phyloP scores from a whole-genome alignment of 2,797 vertebrate species.

The Oceanodroma leucorhoa region DNA sequence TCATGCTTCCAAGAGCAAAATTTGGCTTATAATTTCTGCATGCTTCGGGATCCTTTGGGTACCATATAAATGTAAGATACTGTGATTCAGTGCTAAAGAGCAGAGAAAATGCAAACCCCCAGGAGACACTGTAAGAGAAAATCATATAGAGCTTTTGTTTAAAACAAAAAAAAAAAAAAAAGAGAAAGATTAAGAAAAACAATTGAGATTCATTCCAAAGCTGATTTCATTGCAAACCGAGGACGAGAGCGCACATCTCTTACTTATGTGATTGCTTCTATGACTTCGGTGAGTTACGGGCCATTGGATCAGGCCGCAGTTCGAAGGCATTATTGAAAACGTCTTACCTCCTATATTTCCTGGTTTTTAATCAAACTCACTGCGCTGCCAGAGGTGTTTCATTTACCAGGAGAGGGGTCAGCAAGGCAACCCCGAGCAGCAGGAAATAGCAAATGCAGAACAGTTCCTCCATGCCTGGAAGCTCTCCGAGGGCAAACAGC shows the following conservation, averaged over 20 bases:
- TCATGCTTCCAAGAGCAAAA: constrained; percentile 58
- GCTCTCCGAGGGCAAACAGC: background rate
- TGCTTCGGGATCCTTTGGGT: constrained; percentile 44
- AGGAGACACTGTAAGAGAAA: constrained; percentile 5
- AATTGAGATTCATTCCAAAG: constrained; percentile 1
- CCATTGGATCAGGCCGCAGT: background rate
- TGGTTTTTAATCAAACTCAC: constrained; percentile 63
- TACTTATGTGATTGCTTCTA: fast-evolving
- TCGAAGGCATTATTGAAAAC: constrained; percentile 9
- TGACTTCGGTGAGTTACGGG: background rate
- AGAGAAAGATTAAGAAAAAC: background rate
- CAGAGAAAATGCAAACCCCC: constrained; percentile 35
- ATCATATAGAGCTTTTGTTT: background rate
- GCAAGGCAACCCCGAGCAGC: constrained; percentile 22
- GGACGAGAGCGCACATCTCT: background rate
- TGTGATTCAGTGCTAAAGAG: constrained; percentile 43
- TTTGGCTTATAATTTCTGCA: constrained; percentile 50
- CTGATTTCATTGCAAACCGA: background rate
- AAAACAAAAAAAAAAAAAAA: background rate
- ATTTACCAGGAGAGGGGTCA: constrained; percentile 63
- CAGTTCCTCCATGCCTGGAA: constrained; percentile 21
- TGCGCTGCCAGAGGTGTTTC: constrained; percentile 65
- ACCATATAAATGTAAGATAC: constrained; percentile 49
- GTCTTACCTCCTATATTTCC: constrained; percentile 43
- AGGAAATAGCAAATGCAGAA: constrained; percentile 55